These are phyloP conservation scores for Eulemur rufifrons DNA, from an alignment of 2,113 vertebrate species.

Conservation along the genomic window DNA sequence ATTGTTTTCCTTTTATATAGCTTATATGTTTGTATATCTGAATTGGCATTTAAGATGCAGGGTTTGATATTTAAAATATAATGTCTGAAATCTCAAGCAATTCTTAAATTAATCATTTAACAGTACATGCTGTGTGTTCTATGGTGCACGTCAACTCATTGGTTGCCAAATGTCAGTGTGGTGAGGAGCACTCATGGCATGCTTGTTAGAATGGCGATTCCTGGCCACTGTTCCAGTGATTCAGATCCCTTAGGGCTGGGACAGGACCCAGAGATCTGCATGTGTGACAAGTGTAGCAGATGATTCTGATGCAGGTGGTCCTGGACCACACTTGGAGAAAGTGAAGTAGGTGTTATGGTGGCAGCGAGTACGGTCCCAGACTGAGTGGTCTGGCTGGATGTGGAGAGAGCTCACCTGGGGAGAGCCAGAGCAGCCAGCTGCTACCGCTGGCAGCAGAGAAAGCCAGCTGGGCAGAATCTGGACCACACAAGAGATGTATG, in stretches of 20 bases:
- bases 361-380: neutral
- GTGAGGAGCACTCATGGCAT: neutral
- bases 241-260: neutral
- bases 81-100: neutral
- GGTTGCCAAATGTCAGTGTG: neutral
- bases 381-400: neutral
- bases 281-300: neutral
- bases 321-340: conserved; percentile 16
- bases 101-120: neutral
- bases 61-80: conserved; percentile 12
- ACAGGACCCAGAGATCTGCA: neutral
- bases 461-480: conserved; percentile 11
- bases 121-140: neutral
- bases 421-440: neutral
- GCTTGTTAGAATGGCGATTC: neutral
- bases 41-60: conserved; percentile 16
- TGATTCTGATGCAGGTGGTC: neutral
- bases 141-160: accelerated
- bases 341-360: neutral
- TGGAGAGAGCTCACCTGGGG: neutral
- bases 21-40: neutral
- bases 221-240: neutral
- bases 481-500: conserved; percentile 52
- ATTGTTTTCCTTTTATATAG: neutral
- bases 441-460: neutral